Base-by-base conservation (phyloP, 1,140 invertebrate species). In the Lordiphosa stackelbergi region DNA sequence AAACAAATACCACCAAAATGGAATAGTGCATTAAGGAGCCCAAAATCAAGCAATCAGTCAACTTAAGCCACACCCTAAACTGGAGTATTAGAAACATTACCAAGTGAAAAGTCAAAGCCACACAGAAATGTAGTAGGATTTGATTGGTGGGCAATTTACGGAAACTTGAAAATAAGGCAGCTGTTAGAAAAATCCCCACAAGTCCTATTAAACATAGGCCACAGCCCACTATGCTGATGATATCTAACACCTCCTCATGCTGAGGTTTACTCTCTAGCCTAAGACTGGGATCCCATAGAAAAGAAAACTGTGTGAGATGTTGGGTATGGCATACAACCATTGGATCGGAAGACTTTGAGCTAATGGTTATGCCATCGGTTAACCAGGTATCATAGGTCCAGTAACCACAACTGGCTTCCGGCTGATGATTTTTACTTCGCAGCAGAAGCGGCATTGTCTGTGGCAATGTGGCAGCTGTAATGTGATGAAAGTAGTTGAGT, bases 301-400 rank as follows among this genome's bases (percentile, higher is more conserved):
- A 88, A 0, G 90, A 90, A 69, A 92, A 92, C 85, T 92, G 90
- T 7, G 92, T 92, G 41, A 92, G 85, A 72, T 92, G 92, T 28
- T 90, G 88, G 38, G 90, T 91, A 34, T 89, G 75, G 70, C 91
- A 92, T 6, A 91, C 46, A 13, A 77, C 69, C 1, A 63, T 12
- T 1, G 40, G 37, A 7, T 51, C 5, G 12, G 42, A 7, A 6
- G 12, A 34, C 8, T 45, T 13, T 0, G 13, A 5, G 11, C 7
- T 7, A 5, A 48, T 73, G 0, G 45, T 69, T 8, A 87, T 49
- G 2, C 85, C 85, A 42, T 59, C 64, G 19, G 60, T 75, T 0
- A 71, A 41, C 85, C 85, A 87, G 4, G 64, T 85, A 5, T 28
- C 43, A 16, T 87, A 87, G 48, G 85, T 86, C 85, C 85, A 87